Evolutionary conservation across 2,113 vertebrate species (phyloP).

Genomic region (Meleagris gallopavo): DNA sequence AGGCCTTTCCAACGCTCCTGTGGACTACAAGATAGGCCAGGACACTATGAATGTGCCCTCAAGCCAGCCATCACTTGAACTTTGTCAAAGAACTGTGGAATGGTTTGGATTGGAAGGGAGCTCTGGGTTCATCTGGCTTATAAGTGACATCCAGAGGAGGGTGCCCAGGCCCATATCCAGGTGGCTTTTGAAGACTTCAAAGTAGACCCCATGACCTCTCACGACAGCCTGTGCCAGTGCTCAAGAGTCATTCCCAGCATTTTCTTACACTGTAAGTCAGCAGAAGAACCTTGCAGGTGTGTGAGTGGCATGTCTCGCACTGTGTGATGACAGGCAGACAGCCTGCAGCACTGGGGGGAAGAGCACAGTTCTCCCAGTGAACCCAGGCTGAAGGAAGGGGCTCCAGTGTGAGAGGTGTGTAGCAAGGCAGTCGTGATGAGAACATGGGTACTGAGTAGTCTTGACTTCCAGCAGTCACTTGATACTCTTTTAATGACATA

Average conservation of each 20-base stretch:
- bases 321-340: not conserved
- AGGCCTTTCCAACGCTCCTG: not conserved
- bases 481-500: not conserved
- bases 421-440: not conserved
- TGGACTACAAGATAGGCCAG: not conserved
- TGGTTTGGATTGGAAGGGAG: not conserved
- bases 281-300: not conserved
- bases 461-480: conserved; percentile 4
- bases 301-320: not conserved
- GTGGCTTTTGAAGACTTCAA: not conserved
- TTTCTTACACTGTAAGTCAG: not conserved
- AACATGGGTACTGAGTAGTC: not conserved
- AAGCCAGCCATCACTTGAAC: not conserved
- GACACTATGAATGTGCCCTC: not conserved
- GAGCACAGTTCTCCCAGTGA: not conserved
- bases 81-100: not conserved
- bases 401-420: not conserved
- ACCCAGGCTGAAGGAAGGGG: not conserved
- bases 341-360: not conserved
- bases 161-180: not conserved
- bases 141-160: not conserved
- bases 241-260: not conserved
- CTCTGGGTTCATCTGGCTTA: not conserved
- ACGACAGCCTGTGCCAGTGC: not conserved
- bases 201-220: not conserved